Base-by-base conservation (phyloP, 2,113 vertebrate genomes). In the Gymnocephalus cernua region DNA sequence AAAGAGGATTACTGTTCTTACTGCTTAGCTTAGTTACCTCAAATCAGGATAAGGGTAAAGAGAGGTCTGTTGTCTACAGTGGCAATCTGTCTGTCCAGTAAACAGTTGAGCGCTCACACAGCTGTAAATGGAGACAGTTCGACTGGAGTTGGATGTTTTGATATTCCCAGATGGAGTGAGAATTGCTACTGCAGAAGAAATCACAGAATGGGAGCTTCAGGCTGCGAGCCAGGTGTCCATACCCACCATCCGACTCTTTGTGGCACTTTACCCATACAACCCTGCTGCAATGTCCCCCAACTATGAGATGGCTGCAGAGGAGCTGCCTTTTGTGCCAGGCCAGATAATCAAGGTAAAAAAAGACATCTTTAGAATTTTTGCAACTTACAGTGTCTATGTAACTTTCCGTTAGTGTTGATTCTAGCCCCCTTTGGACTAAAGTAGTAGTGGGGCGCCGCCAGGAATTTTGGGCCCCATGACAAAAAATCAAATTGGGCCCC, bases 201-300 rank as follows among this genome's bases (percentile, higher is more conserved):
- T 86, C 14, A 19, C 50, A 12, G 77, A 88, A 16, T 93, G 91
- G 90, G 94, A 94, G 8, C 82, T 91, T 6, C 91, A 94, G 67
- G 91, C 76, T 0, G 85, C 93, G 0, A 93, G 92, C 66, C 92
- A 84, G 27, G 45, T 83, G 41, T 79, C 85, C 16, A 73, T 91
- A 6, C 77, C 94, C 53, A 81, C 85, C 0, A 19, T 95, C 8
- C 93, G 97, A 3, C 87, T 98, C 68, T 99, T 99, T 86, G 97
- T 99, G 86, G 98, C 97, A 67, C 96, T 99, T 63, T 99, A 98
- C 91, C 97, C 98, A 19, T 99, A 99, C 6, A 97, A 98, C 79
- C 98, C 98, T 0, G 91, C 95, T 45, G 95, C 96, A 0, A 99
- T 99, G 98, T 99, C 98, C 3, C 97, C 98, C 23, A 99, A 99